phyloP scores from a whole-genome alignment of 2,113 vertebrate species.

The Cavia porcellus region DNA sequence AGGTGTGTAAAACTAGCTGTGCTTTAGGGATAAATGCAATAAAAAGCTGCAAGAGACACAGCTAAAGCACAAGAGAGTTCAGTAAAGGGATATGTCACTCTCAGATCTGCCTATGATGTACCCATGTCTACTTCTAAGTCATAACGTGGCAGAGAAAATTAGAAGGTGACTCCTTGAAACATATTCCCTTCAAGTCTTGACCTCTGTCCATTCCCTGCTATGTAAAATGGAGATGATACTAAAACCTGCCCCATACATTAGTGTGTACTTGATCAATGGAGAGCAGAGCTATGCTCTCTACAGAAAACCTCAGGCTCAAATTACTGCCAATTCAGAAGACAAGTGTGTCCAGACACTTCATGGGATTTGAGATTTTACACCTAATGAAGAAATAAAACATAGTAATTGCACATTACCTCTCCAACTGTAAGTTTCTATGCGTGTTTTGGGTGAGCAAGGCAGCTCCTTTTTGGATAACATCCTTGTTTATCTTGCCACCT shows the following conservation, averaged over 20 bases:
- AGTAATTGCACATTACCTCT: background rate
- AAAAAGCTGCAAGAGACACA: background rate
- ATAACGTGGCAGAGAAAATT: constrained; percentile 21
- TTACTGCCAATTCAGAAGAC: background rate
- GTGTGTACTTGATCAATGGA: background rate
- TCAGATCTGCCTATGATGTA: background rate
- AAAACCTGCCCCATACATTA: background rate
- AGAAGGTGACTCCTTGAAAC: background rate
- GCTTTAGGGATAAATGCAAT: background rate
- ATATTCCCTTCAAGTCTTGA: constrained; percentile 26
- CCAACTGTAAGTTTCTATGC: background rate
- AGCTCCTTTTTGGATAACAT: background rate
- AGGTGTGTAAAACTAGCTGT: background rate
- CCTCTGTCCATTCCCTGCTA: background rate
- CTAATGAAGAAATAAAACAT: background rate
- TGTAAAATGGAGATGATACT: constrained; percentile 11
- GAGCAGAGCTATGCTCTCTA: background rate
- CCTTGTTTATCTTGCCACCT: background rate
- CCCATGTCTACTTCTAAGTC: background rate
- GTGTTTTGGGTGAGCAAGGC: background rate
- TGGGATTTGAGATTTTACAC: background rate
- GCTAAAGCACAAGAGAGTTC: background rate
- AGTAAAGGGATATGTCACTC: background rate
- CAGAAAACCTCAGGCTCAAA: background rate
- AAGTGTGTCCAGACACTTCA: background rate